phyloP scores from a whole-genome alignment of 2,888 invertebrate species.

The Parnassius glacialis region DNA sequence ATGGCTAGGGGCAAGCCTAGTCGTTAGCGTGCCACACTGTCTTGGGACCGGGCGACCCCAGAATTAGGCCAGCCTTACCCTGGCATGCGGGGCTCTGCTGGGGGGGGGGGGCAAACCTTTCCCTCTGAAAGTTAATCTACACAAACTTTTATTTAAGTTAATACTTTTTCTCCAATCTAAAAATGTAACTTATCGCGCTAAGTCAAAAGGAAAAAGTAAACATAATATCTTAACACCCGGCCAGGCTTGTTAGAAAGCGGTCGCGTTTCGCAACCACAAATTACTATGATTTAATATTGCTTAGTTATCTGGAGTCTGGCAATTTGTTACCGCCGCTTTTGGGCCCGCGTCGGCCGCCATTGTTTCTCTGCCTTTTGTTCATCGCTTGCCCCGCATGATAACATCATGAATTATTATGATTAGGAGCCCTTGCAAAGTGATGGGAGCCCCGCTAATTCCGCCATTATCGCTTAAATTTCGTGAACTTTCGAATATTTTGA shows the following conservation, averaged over 20 bases:
- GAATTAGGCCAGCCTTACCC: too few relatives aligned
- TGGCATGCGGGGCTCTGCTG: too few relatives aligned
- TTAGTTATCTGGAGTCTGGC: conserved; percentile 78
- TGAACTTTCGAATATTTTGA: conserved; percentile 16
- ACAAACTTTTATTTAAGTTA: too few relatives aligned
- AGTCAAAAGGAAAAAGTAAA: conserved; percentile 41
- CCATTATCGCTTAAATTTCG: conserved; percentile 58
- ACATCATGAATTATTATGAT: conserved; percentile 80
- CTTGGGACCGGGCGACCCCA: too few relatives aligned
- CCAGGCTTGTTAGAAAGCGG: conserved; percentile 61
- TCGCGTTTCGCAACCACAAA: conserved; percentile 74
- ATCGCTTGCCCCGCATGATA: conserved; percentile 72
- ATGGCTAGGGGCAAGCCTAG: too few relatives aligned
- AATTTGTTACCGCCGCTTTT: conserved; percentile 76
- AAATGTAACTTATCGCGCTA: conserved; percentile 8
- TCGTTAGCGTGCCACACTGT: too few relatives aligned
- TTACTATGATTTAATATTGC: conserved; percentile 81
- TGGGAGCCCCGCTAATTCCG: conserved; percentile 71
- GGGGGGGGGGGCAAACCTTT: too few relatives aligned
- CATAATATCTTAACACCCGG: conserved; percentile 51
- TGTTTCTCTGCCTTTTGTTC: conserved; percentile 77
- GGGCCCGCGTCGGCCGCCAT: conserved; percentile 70
- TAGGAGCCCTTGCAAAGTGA: conserved; percentile 79
- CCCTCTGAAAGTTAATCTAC: too few relatives aligned
- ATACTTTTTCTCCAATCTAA: neutral